Percentiles rank a stretch among this genome's conserved stretches.
These are phyloP conservation scores for Ageneiosus marmoratus DNA, from an alignment of 2,113 vertebrate genomes.

Conservation along the genomic window DNA sequence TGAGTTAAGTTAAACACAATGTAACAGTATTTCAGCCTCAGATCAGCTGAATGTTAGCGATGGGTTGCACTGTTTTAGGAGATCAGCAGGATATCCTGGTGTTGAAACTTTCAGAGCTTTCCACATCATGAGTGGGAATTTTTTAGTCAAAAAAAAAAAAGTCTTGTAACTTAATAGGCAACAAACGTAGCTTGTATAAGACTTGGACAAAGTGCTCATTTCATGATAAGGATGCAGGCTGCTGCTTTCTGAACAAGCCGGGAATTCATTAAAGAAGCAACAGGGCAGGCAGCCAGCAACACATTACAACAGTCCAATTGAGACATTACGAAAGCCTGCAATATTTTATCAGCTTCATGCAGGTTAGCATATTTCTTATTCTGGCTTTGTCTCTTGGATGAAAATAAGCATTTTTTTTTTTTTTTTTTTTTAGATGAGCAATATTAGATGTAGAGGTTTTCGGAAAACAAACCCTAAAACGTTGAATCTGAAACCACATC, in stretches of 20 bases:
- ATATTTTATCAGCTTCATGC: not conserved
- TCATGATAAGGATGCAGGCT: not conserved
- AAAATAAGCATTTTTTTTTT: not conserved
- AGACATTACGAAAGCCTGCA: not conserved
- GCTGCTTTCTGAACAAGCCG: not conserved
- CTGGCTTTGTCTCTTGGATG: not conserved
- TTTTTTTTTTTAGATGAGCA: not conserved
- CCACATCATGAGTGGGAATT: not conserved
- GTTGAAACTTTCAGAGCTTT: not conserved
- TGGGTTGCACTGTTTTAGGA: not conserved
- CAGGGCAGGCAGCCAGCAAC: conserved; percentile 6
- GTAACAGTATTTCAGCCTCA: not conserved
- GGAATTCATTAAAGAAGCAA: not conserved
- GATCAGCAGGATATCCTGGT: not conserved
- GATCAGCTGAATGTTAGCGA: not conserved
- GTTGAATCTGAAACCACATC: not conserved
- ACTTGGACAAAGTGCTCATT: not conserved
- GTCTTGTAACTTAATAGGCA: not conserved
- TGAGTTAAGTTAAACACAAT: not conserved
- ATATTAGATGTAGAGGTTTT: not conserved
- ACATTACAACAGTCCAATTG: not conserved
- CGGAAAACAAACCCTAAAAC: not conserved
- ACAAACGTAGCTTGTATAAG: not conserved
- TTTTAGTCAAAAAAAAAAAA: not conserved
- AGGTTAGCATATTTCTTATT: not conserved